These are phyloP conservation scores for Loxodonta africana DNA, from an alignment of 2,113 vertebrate genomes.

Conservation along the genomic window DNA sequence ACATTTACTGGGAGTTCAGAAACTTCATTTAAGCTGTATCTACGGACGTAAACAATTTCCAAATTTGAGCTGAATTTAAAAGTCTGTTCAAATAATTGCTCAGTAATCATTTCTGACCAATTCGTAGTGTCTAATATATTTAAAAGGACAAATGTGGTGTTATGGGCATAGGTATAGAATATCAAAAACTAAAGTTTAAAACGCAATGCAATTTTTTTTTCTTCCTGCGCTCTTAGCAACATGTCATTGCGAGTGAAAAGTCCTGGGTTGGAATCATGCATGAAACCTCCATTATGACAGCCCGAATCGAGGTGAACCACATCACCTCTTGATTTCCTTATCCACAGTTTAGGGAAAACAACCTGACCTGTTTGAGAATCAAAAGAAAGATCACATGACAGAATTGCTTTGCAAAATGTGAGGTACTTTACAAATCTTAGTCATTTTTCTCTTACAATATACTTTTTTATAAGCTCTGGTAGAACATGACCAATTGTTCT, in stretches of 20 bases:
- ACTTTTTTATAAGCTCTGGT: background rate
- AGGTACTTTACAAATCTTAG: background rate
- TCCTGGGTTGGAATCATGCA: background rate
- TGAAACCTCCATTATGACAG: background rate
- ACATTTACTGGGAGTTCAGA: background rate
- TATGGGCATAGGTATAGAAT: background rate
- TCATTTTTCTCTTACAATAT: constrained; percentile 2
- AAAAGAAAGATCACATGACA: background rate
- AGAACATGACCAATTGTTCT: background rate
- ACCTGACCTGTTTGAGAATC: background rate
- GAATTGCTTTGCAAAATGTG: constrained; percentile 15
- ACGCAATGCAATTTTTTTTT: background rate
- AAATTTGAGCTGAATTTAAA: constrained; percentile 20
- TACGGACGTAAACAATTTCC: background rate
- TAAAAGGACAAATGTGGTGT: background rate
- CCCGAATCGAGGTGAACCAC: background rate
- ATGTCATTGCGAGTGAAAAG: constrained; percentile 41
- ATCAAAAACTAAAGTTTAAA: constrained; percentile 47
- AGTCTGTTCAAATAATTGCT: constrained; percentile 38
- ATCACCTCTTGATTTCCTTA: constrained; percentile 14
- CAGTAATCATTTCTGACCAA: background rate
- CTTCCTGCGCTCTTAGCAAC: background rate
- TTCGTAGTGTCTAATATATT: background rate
- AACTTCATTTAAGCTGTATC: background rate
- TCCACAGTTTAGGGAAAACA: background rate